Base-by-base conservation (phyloP, 2,888 invertebrate species). In the Eucera pruinosa region DNA sequence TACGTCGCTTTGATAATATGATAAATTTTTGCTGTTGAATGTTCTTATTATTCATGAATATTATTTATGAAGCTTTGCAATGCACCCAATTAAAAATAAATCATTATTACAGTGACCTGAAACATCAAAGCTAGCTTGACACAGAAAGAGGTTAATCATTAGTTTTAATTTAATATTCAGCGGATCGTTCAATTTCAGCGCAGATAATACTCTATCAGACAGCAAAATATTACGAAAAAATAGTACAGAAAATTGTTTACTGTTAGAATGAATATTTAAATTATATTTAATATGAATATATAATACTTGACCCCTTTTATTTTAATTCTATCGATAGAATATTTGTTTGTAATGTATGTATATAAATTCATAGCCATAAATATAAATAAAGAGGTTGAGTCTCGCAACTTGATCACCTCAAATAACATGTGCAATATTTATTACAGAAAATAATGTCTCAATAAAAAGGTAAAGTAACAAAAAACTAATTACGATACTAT, bases 91-190 rank as follows among this genome's bases (percentile, higher is more conserved):
- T 57, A 57, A 41, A 23, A n/a, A n/a, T 39, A 25, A 57, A 39
- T 57, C 23, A 25, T n/a, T 39, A 57, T n/a, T 20, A 23, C 18
- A 36, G 18, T 2, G 11, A 25, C n/a, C 23, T 57, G n/a, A n/a
- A 30, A 57, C 9, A 23, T n/a, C 9, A 11, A 57, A 57, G 11
- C 57, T 41, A 23, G 23, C 57, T n/a, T 11, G 36, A 57, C 20
- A 5, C n/a, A 39, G 57, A 15, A n/a, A 11, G 39, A 2, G 9
- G 18, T 20, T n/a, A 11, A 41, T 57, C 23, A 11, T 9, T 15
- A 57, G 39, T 15, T 57, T 36, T 39, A 57, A 57, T 57, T 57
- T 41, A 57, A 41, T 57, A 33, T 54, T 13, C 18, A 13, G 18
- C 30, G 18, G 33, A 54, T 2, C 13, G 30, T 13, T 54, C 6